A percentile compares a stretch with the other conserved stretches of the same genome.
phyloP scores from a whole-genome alignment of 2,888 invertebrate species.

The Drosophila suboccidentalis region DNA sequence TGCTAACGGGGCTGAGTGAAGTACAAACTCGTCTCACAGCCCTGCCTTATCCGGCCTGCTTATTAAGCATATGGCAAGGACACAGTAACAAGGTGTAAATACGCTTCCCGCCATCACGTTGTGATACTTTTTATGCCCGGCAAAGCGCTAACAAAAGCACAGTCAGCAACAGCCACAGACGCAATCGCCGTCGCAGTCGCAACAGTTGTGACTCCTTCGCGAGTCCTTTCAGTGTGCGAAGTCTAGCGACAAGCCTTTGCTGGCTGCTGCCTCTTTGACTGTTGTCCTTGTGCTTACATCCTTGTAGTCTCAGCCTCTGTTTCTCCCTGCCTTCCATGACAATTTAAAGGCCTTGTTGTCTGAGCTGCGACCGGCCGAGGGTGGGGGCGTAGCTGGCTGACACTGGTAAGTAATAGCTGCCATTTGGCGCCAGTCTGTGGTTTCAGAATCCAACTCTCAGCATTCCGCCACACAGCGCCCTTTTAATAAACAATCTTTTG shows the following conservation, averaged over 20 bases:
- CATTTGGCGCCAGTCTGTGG: conserved; percentile 66
- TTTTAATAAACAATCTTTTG: conserved; percentile 41
- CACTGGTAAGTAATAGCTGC: conserved; percentile 71
- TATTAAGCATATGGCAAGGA: conserved; percentile 76
- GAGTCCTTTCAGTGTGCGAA: conserved; percentile 27
- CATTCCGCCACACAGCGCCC: conserved; percentile 13
- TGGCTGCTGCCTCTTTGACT: conserved; percentile 18
- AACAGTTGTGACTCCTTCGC: conserved; percentile 25
- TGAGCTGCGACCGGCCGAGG: conserved; percentile 16
- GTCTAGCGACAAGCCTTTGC: conserved; percentile 61
- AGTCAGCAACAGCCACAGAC: conserved; percentile 16
- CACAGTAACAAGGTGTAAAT: conserved; percentile 76
- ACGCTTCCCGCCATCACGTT: conserved; percentile 52
- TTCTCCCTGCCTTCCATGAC: conserved; percentile 56
- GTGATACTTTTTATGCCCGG: conserved; percentile 54
- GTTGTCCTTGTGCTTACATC: conserved; percentile 27
- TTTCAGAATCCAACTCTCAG: conserved; percentile 33
- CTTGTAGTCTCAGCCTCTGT: conserved; percentile 27
- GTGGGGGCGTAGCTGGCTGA: conserved; percentile 17
- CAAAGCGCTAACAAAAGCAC: conserved; percentile 49
- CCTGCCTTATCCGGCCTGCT: conserved; percentile 54
- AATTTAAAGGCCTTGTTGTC: conserved; percentile 77
- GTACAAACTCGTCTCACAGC: neutral
- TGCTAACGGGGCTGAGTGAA: neutral
- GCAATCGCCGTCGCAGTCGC: conserved; percentile 2